Percentiles rank a stretch among this genome's conserved stretches.
These are phyloP conservation scores for Noctua comes DNA, from an alignment of 2,888 invertebrate genomes.

Conservation along the genomic window DNA sequence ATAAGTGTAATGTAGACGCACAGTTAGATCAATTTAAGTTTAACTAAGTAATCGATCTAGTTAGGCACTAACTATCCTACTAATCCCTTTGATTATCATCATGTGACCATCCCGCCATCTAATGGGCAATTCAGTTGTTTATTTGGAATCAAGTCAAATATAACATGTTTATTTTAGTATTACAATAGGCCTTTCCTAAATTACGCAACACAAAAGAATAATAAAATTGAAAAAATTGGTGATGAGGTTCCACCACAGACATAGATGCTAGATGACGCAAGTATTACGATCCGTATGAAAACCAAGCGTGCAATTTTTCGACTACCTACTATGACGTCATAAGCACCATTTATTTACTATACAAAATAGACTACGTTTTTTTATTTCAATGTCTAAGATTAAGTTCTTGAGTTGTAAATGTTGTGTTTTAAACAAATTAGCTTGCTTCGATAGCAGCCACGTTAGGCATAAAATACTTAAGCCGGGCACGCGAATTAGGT, in stretches of 20 bases:
- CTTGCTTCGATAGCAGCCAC: too few relatives aligned
- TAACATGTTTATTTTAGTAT: constrained; percentile 1
- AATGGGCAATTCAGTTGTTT: constrained; percentile 64
- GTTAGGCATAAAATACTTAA: too few relatives aligned
- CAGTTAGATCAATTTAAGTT: constrained; percentile 50
- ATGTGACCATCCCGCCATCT: constrained; percentile 34
- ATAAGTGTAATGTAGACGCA: constrained; percentile 62
- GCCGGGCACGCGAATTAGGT: too few relatives aligned
- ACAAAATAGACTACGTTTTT: too few relatives aligned
- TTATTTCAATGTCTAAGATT: too few relatives aligned
- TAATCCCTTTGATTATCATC: constrained; percentile 52
- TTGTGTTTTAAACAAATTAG: too few relatives aligned
- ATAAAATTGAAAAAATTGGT: not conserved
- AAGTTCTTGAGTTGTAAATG: too few relatives aligned
- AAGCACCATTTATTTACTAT: too few relatives aligned
- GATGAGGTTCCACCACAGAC: not conserved
- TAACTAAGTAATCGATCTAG: constrained; percentile 55
- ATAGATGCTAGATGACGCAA: too few relatives aligned
- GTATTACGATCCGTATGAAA: too few relatives aligned
- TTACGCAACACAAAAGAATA: not conserved
- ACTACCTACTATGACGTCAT: too few relatives aligned
- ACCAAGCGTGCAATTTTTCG: too few relatives aligned
- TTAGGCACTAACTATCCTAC: constrained; percentile 65
- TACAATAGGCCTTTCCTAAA: not conserved
- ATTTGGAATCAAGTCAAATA: constrained; percentile 26